These are phyloP conservation scores for Sitodiplosis mosellana DNA, from an alignment of 1,140 invertebrate species.

Conservation along the genomic window DNA sequence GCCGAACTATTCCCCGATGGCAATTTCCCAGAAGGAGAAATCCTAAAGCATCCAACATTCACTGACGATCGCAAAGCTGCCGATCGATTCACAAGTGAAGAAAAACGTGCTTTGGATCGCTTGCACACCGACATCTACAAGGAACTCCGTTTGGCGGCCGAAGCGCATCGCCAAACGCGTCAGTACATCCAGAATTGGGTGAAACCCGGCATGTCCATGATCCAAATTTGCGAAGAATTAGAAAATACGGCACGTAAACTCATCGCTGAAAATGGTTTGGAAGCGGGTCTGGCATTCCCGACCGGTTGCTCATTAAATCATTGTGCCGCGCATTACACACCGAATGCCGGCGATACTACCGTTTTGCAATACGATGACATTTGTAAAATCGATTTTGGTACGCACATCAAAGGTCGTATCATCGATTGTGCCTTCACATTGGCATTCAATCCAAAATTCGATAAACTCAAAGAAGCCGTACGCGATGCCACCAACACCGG, in stretches of 20 bases:
- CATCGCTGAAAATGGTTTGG: slow-evolving; percentile 88
- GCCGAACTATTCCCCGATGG: slow-evolving; percentile 67
- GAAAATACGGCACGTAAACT: slow-evolving; percentile 80
- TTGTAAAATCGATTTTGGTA: slow-evolving; percentile 99
- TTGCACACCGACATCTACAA: slow-evolving; percentile 82
- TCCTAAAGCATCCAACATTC: slow-evolving; percentile 51
- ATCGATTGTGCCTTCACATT: slow-evolving; percentile 99
- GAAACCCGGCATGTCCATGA: slow-evolving; percentile 98
- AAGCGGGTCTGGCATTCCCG: slow-evolving; percentile 94
- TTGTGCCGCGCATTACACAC: slow-evolving; percentile 98
- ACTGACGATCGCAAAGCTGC: slow-evolving; percentile 69
- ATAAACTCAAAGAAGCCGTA: slow-evolving; percentile 88
- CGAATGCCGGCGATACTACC: slow-evolving; percentile 93
- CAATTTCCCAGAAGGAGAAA: slow-evolving; percentile 60
- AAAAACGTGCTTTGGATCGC: slow-evolving; percentile 66
- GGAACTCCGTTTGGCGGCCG: slow-evolving; percentile 87
- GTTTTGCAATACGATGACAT: slow-evolving; percentile 94
- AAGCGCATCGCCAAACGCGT: slow-evolving; percentile 91
- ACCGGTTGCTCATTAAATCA: slow-evolving; percentile 98
- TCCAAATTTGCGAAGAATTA: slow-evolving; percentile 94
- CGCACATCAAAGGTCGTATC: slow-evolving; percentile 95
- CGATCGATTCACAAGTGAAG: slow-evolving; percentile 75
- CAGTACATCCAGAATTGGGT: slow-evolving; percentile 80
- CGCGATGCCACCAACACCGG: slow-evolving; percentile 96
- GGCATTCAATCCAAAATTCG: slow-evolving; percentile 93